phyloP scores from a whole-genome alignment of 1,140 invertebrate genomes.

The Chrysopa pallens region DNA sequence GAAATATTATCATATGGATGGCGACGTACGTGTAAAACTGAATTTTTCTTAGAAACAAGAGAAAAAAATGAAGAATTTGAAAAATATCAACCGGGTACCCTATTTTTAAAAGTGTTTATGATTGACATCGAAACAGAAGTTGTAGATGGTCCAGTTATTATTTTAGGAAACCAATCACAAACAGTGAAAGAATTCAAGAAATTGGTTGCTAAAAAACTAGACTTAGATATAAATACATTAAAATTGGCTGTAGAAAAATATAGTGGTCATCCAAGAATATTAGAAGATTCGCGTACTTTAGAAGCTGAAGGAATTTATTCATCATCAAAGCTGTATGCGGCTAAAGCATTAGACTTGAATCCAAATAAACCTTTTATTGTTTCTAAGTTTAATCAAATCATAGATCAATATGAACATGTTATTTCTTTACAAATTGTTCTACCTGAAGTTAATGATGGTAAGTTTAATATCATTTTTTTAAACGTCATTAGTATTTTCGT shows the following conservation, averaged over 20 bases:
- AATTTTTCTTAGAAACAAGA: constrained; percentile 50
- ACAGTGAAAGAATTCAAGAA: constrained; percentile 41
- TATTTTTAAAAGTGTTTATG: constrained; percentile 42
- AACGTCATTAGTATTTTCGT: too few species aligned
- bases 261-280: constrained; percentile 25
- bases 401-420: constrained; percentile 34
- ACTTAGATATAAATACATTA: constrained; percentile 26
- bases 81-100: constrained; percentile 42
- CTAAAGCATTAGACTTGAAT: constrained; percentile 14
- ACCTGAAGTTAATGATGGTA: constrained; percentile 36
- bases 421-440: constrained; percentile 38
- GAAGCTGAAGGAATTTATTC: constrained; percentile 27
- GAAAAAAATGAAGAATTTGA: constrained; percentile 43
- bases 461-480: too few species aligned
- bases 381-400: constrained; percentile 25
- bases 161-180: constrained; percentile 36
- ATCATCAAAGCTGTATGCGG: constrained; percentile 31
- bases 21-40: constrained; percentile 26
- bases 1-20: constrained; percentile 23
- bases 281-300: constrained; percentile 30
- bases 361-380: constrained; percentile 16
- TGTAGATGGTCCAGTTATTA: constrained; percentile 37
- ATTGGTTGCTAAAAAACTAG: constrained; percentile 28
- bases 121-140: constrained; percentile 41
- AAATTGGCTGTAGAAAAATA: constrained; percentile 30